Conservation (phyloP, 2,888 invertebrate genomes). For the Scaptomyza tumidula region DNA sequence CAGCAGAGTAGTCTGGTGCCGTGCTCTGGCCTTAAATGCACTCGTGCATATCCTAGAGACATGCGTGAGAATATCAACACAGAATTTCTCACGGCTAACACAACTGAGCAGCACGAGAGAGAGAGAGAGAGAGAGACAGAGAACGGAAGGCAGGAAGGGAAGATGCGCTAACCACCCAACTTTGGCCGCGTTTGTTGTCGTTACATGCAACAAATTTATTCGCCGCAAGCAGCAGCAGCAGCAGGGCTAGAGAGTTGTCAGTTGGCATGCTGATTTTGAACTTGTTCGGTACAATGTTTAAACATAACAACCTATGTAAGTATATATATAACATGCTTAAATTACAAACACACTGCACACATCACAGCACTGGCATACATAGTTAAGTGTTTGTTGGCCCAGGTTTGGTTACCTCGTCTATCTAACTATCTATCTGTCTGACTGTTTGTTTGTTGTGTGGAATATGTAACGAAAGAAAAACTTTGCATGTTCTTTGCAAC, state of each 20-base stretch:
- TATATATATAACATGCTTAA: constrained; percentile 57
- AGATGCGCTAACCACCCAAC: constrained; percentile 34
- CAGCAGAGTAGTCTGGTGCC: constrained; percentile 16
- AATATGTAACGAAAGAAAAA: constrained; percentile 42
- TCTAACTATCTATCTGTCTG: neutral
- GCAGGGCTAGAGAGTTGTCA: constrained; percentile 17
- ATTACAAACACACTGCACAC: constrained; percentile 50
- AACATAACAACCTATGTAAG: constrained; percentile 41
- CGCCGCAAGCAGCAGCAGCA: constrained; percentile 48
- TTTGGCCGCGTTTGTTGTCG: constrained; percentile 32
- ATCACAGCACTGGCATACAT: constrained; percentile 21
- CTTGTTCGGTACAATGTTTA: constrained; percentile 50
- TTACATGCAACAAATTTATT: constrained; percentile 70
- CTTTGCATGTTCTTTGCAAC: constrained; percentile 50
- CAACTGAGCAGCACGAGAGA: neutral
- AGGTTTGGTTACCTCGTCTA: constrained; percentile 35
- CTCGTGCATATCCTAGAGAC: constrained; percentile 82
- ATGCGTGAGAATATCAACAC: constrained; percentile 82
- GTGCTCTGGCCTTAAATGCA: constrained; percentile 56
- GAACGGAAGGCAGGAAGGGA: neutral
- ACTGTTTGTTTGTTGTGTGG: constrained; percentile 32
- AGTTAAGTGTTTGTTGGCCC: constrained; percentile 32
- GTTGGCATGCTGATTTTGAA: constrained; percentile 60
- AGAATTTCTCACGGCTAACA: constrained; percentile 72
- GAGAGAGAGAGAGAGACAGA: neutral